Conservation (phyloP, 2,888 invertebrate species). For the Zele albiditarsus region DNA sequence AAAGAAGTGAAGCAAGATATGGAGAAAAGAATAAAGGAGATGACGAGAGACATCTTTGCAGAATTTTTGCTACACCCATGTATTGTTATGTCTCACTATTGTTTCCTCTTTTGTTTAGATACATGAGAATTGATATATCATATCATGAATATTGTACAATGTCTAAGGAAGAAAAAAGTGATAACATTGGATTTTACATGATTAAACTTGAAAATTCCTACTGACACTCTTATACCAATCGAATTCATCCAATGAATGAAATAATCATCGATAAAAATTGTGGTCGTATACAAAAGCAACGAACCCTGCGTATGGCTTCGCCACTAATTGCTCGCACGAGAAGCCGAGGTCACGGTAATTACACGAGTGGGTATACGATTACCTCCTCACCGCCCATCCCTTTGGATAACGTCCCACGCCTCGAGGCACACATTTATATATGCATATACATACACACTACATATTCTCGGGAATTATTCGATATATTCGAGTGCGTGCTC, state of each 20-base stretch:
- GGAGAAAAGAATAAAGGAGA: not conserved
- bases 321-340: slow-evolving; percentile 32
- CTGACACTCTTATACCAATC: too few relatives aligned
- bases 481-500: slow-evolving; percentile 24
- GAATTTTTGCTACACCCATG: not conserved
- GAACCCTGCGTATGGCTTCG: not conserved
- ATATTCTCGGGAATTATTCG: not conserved
- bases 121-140: too few relatives aligned
- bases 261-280: not conserved
- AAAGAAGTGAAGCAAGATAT: not conserved
- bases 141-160: too few relatives aligned
- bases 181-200: too few relatives aligned
- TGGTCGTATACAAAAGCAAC: too few relatives aligned
- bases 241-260: not conserved
- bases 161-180: too few relatives aligned
- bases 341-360: slow-evolving; percentile 27
- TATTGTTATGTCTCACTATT: too few relatives aligned
- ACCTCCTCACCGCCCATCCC: slow-evolving; percentile 13
- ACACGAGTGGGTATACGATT: slow-evolving; percentile 24
- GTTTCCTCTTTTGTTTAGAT: too few relatives aligned
- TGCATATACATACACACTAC: not conserved
- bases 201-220: too few relatives aligned
- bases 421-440: not conserved
- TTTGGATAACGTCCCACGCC: slow-evolving; percentile 4
- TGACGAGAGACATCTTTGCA: not conserved